phyloP scores from a whole-genome alignment of 2,797 vertebrate species.

The Falco novaeseelandiae region DNA sequence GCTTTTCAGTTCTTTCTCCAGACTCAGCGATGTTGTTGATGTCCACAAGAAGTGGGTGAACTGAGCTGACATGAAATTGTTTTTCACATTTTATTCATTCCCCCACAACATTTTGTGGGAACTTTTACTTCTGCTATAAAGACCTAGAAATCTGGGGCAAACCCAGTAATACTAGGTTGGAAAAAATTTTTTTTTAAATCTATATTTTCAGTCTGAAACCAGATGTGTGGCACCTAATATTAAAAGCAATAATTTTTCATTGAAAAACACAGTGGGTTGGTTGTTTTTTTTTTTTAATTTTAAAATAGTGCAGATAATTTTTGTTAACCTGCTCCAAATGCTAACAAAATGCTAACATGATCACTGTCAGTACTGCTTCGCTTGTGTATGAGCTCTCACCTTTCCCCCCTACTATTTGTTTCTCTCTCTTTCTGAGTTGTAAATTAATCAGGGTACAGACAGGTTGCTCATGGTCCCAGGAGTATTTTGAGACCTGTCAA shows the following conservation, averaged over 20 bases:
- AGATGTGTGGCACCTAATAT: not conserved
- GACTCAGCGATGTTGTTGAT: fast-evolving
- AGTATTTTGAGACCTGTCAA: not conserved
- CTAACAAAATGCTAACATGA: not conserved
- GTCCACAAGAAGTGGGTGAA: not conserved
- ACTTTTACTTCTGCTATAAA: not conserved
- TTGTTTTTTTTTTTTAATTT: not conserved
- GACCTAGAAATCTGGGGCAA: not conserved
- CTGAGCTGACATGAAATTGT: not conserved
- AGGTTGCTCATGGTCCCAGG: not conserved
- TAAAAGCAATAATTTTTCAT: not conserved
- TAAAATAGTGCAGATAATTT: not conserved
- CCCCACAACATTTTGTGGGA: not conserved
- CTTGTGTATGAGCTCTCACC: not conserved
- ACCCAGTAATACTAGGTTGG: not conserved
- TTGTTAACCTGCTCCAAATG: not conserved
- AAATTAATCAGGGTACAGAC: not conserved
- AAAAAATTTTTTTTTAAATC: too few species aligned
- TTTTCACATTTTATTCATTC: not conserved
- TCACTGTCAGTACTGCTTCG: not conserved
- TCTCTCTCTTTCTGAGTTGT: not conserved
- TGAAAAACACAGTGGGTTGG: not conserved
- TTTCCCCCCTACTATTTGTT: not conserved
- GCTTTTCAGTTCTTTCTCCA: not conserved
- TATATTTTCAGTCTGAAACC: not conserved